Conservation (phyloP, 2,888 invertebrate species). For the Notodonta dromedarius region DNA sequence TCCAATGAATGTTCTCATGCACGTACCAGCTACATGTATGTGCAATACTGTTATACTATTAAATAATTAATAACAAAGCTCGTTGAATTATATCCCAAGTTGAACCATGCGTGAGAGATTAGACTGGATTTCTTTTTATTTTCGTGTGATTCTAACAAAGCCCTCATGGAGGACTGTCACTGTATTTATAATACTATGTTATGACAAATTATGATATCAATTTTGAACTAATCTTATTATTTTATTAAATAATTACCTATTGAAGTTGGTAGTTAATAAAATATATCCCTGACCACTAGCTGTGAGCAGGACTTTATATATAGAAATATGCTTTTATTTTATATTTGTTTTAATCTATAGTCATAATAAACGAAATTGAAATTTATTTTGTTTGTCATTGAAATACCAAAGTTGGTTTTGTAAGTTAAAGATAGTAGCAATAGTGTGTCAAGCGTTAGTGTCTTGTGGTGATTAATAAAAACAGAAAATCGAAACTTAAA, state of each 20-base stretch:
- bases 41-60: slow-evolving; percentile 12
- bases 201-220: slow-evolving; percentile 35
- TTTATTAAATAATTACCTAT: background rate
- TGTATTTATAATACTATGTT: slow-evolving; percentile 20
- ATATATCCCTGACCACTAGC: slow-evolving; percentile 21
- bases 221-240: slow-evolving; percentile 5
- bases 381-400: slow-evolving; percentile 24
- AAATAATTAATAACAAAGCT: background rate
- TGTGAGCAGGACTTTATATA: slow-evolving; percentile 34
- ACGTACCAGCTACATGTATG: background rate
- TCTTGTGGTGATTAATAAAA: background rate
- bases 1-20: background rate
- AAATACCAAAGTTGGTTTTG: background rate
- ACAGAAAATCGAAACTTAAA: background rate
- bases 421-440: background rate
- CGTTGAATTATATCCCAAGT: slow-evolving; percentile 7
- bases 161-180: background rate
- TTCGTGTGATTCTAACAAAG: slow-evolving; percentile 10
- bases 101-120: slow-evolving; percentile 39
- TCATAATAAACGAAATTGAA: slow-evolving; percentile 56
- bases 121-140: slow-evolving; percentile 43
- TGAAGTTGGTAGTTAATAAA: slow-evolving; percentile 16
- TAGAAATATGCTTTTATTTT: slow-evolving; percentile 51
- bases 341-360: slow-evolving; percentile 56
- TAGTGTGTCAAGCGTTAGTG: no score